Evolutionary conservation across 2,888 invertebrate species (phyloP), one percentile per base, ranked within the genome.

Genomic region (Hypsopygia costalis): DNA sequence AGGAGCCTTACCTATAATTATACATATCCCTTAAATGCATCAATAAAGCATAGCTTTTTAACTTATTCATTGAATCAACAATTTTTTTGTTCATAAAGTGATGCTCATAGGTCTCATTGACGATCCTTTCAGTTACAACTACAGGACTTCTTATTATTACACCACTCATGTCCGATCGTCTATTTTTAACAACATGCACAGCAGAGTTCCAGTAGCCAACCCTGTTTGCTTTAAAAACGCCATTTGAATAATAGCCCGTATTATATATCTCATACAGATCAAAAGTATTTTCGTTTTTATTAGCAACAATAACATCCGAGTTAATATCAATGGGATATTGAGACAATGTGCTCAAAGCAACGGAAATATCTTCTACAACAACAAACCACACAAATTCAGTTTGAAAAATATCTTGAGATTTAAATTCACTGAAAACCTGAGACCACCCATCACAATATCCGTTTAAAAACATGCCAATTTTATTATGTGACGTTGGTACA

Each of bases 1-100:
- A n/a, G n/a, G n/a, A n/a, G 44, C 7, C 82, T 85, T 75, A 93
- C 93, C 90, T 91, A 64, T 93, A 91, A 75, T 93, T 93, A 60
- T 89, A 93, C 73, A 93, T 90, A 51, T 93, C 91, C 48, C 82
- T 69, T 42, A 93, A 87, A 61, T 91, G 90, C 43, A 66, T 70
- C 47, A 91, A 62, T 7, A 92, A 67, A 3, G 91, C 81, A 44
- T 87, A 91, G 62, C 88, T 92, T 67, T 93, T 93, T 57, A 92
- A 90, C 52, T 92, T 90, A 66, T 92, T 90, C 81, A 93, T 83
- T 0, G 92, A 90, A 70, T 93, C 93, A 16, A 91, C 77, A 58
- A 91, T 75, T 40, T 90, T 81, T 11, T 77, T 77, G 3, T 79
- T 78, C 10, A 76, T 80, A 31, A 92, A 67, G 55, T 91, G 93